phyloP scores from a whole-genome alignment of 2,797 vertebrate genomes.

The Periparus ater region DNA sequence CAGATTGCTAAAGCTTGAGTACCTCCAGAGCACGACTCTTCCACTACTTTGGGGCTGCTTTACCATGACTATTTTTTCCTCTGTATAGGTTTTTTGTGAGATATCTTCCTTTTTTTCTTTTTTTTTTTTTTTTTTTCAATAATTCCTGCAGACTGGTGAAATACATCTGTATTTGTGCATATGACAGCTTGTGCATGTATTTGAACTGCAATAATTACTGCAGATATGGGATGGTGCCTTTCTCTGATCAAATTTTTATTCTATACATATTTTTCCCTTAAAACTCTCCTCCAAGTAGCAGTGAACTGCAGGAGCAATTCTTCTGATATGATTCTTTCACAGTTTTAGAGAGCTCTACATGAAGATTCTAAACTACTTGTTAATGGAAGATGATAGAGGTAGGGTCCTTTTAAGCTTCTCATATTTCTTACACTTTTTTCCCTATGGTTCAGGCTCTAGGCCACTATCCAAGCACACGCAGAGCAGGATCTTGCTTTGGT shows the following conservation, averaged over 20 bases:
- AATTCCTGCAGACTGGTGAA: not conserved
- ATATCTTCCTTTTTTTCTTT: no score
- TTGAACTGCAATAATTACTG: not conserved
- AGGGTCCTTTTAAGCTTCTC: not conserved
- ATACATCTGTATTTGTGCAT: not conserved
- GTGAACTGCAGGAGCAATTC: not conserved
- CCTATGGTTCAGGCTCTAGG: not conserved
- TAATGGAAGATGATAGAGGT: not conserved
- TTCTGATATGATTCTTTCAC: not conserved
- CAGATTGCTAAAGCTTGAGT: slow-evolving; percentile 80
- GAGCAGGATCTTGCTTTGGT: not conserved
- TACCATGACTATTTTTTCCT: not conserved
- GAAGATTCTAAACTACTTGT: not conserved
- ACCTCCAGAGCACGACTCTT: slow-evolving; percentile 73
- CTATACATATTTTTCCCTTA: not conserved
- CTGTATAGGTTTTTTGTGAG: not conserved
- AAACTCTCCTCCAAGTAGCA: not conserved
- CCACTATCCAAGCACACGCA: not conserved
- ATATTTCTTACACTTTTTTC: not conserved
- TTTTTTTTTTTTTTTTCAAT: not conserved
- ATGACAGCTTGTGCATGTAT: not conserved
- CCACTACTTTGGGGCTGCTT: not conserved
- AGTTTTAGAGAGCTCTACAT: not conserved
- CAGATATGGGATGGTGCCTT: not conserved
- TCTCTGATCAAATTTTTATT: not conserved